Conservation (phyloP, 1,140 invertebrate species). For the Rhyacophila brunnea region DNA sequence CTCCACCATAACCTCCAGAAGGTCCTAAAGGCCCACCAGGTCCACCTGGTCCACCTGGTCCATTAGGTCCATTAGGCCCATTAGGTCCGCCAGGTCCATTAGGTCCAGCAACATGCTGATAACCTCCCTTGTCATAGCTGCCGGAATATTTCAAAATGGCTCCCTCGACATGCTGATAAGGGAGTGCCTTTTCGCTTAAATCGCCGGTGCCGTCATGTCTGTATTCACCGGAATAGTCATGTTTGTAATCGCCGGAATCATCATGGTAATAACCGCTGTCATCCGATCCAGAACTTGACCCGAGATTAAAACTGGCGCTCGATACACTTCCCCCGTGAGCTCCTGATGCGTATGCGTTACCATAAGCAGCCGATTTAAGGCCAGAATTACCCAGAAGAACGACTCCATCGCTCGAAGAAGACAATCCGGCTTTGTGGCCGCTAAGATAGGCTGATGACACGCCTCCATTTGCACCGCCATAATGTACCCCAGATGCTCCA, state of each 20-base stretch:
- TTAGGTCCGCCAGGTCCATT: no score
- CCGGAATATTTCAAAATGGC: slow-evolving; percentile 7
- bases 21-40: no score
- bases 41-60: no score
- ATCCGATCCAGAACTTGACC: slow-evolving; percentile 8
- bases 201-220: background rate
- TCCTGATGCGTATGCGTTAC: slow-evolving; percentile 1
- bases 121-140: background rate
- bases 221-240: slow-evolving; percentile 37
- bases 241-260: slow-evolving; percentile 42
- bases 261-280: slow-evolving; percentile 45
- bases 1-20: background rate
- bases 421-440: background rate
- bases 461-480: slow-evolving; percentile 7
- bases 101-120: background rate
- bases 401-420: no score
- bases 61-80: no score
- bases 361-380: background rate
- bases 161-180: slow-evolving; percentile 21
- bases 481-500: background rate
- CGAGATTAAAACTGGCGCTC: slow-evolving; percentile 14
- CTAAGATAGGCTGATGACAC: no score
- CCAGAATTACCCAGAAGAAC: background rate
- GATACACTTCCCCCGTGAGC: background rate
- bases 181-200: slow-evolving; percentile 14